Percentiles rank a stretch among this genome's conserved stretches.
phyloP scores from a whole-genome alignment of 2,797 vertebrate genomes.

The Anas flavirostris region DNA sequence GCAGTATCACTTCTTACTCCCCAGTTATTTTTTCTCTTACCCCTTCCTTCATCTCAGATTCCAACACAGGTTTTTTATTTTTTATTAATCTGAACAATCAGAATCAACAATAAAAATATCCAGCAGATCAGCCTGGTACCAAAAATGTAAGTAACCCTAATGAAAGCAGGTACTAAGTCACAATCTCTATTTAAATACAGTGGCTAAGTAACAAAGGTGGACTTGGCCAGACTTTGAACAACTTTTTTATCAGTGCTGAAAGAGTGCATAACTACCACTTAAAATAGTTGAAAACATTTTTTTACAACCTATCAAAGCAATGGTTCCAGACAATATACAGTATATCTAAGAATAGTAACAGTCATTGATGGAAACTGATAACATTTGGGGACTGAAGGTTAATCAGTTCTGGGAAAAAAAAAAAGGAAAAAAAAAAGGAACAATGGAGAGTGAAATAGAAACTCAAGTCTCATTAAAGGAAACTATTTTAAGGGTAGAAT shows the following conservation, averaged over 20 bases:
- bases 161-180: background rate
- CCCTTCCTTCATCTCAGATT: background rate
- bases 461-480: constrained; percentile 31
- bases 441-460: constrained; percentile 66
- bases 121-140: background rate
- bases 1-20: background rate
- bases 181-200: background rate
- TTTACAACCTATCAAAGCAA: constrained; percentile 28
- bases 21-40: background rate
- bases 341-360: constrained; percentile 58
- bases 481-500: constrained; percentile 65
- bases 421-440: constrained; percentile 15
- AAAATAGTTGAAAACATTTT: constrained; percentile 33
- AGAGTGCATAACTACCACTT: constrained; percentile 4
- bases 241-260: constrained; percentile 37
- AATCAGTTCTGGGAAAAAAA: background rate
- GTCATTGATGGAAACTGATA: constrained; percentile 63
- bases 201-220: background rate
- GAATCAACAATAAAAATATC: background rate
- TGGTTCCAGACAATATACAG: constrained; percentile 54
- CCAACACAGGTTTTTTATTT: background rate
- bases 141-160: background rate
- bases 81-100: background rate
- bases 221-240: background rate
- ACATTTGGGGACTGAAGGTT: constrained; percentile 47